Percentiles rank a stretch among this genome's conserved stretches.
These are phyloP conservation scores for Peribatodes rhomboidaria DNA, from an alignment of 2,888 invertebrate species.

Conservation along the genomic window DNA sequence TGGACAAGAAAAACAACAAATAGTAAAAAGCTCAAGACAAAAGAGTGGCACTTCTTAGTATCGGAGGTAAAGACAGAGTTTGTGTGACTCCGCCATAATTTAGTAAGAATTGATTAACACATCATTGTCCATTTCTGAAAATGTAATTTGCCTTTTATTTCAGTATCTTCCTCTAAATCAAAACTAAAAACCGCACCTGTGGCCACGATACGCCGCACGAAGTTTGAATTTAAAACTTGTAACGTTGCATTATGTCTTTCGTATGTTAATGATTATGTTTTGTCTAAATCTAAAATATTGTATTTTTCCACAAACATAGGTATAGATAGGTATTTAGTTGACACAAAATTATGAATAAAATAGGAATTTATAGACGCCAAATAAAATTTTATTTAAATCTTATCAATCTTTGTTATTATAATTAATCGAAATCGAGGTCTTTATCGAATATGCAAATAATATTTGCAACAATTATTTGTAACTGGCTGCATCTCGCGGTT, in stretches of 20 bases:
- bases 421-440: neutral
- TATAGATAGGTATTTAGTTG: neutral
- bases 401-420: constrained; percentile 1
- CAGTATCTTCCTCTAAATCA: constrained; percentile 6
- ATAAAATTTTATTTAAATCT: neutral
- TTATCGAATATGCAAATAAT: neutral
- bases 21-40: neutral
- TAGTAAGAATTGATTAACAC: too few species aligned
- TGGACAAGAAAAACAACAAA: too few species aligned
- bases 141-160: neutral
- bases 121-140: neutral
- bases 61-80: too few species aligned
- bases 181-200: constrained; percentile 25
- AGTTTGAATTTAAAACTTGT: constrained; percentile 24
- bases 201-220: constrained; percentile 16
- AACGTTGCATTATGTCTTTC: constrained; percentile 28
- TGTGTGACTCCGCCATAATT: too few species aligned
- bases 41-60: too few species aligned
- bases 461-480: neutral
- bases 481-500: too few species aligned
- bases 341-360: constrained; percentile 2
- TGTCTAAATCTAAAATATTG: constrained; percentile 19
- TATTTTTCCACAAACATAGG: constrained; percentile 22
- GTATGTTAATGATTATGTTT: constrained; percentile 30
- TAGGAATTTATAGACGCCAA: neutral